Evolutionary conservation across 2,797 vertebrate species (phyloP).

Genomic region (Moxostoma hubbsi): DNA sequence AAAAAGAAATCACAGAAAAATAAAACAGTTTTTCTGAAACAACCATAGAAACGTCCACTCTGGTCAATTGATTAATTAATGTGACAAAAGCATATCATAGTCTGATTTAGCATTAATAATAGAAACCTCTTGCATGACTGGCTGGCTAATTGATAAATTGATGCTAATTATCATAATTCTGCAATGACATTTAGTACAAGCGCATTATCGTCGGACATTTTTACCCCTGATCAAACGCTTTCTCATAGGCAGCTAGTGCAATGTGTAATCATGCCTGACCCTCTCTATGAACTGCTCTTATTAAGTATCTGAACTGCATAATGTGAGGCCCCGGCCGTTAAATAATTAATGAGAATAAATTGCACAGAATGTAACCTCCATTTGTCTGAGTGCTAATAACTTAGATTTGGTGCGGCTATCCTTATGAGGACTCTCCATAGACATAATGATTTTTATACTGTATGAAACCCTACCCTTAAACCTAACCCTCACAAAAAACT

Average conservation of each 20-base stretch:
- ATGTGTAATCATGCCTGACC: constrained; percentile 95
- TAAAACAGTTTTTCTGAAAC: constrained; percentile 7
- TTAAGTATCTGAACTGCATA: constrained; percentile 90
- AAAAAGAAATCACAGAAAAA: neutral
- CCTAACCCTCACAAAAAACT: neutral
- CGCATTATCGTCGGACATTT: constrained; percentile 91
- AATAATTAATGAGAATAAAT: constrained; percentile 86
- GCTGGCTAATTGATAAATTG: constrained; percentile 41
- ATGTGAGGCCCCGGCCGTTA: constrained; percentile 79
- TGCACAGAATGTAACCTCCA: constrained; percentile 70
- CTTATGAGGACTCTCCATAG: too few relatives aligned
- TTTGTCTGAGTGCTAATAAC: constrained; percentile 70
- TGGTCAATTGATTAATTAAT: constrained; percentile 29
- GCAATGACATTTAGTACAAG: constrained; percentile 68
- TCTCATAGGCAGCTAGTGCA: constrained; percentile 85
- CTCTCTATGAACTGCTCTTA: constrained; percentile 88
- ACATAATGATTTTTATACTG: too few relatives aligned
- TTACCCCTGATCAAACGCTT: constrained; percentile 92
- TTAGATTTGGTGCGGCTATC: constrained; percentile 39
- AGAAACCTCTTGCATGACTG: constrained; percentile 47
- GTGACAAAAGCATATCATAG: constrained; percentile 21
- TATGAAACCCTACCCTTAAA: too few relatives aligned
- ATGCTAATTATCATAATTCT: constrained; percentile 62
- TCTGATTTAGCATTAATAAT: constrained; percentile 18
- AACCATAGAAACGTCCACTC: constrained; percentile 10